phyloP scores from a whole-genome alignment of 2,797 vertebrate genomes.

The Nannoperca australis region DNA sequence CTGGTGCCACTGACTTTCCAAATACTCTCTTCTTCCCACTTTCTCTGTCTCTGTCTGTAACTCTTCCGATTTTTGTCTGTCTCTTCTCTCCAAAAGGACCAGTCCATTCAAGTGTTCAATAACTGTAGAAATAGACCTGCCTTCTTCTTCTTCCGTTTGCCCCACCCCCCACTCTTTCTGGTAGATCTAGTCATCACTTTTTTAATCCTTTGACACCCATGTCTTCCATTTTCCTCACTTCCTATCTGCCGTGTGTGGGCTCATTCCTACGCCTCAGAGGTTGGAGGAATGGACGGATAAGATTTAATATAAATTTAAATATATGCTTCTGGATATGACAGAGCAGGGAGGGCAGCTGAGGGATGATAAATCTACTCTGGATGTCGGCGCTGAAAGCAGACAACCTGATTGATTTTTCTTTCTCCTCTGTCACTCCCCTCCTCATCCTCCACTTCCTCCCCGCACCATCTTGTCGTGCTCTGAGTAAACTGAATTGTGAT shows the following conservation, averaged over 20 bases:
- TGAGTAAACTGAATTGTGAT: slow-evolving; percentile 49
- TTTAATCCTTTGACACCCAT: slow-evolving; percentile 24
- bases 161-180: neutral
- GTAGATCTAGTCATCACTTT: slow-evolving; percentile 24
- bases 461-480: slow-evolving; percentile 42
- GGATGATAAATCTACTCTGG: slow-evolving; percentile 47
- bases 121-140: slow-evolving; percentile 39
- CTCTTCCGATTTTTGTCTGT: slow-evolving; percentile 27
- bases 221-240: slow-evolving; percentile 38
- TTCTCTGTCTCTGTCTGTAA: slow-evolving; percentile 39
- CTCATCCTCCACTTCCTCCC: slow-evolving; percentile 31
- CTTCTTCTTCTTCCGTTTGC: neutral
- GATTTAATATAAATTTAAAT: slow-evolving; percentile 58
- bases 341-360: slow-evolving; percentile 25
- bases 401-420: slow-evolving; percentile 61
- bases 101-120: slow-evolving; percentile 49
- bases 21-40: slow-evolving; percentile 47
- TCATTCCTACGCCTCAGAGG: slow-evolving; percentile 32
- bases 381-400: slow-evolving; percentile 42
- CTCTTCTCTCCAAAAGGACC: slow-evolving; percentile 50
- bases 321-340: slow-evolving; percentile 24
- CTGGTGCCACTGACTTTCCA: slow-evolving; percentile 72
- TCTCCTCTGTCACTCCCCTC: slow-evolving; percentile 23
- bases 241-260: slow-evolving; percentile 22
- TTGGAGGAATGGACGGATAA: slow-evolving; percentile 29